Evolutionary conservation across 2,113 vertebrate species (phyloP).

Genomic region (Pimephales promelas): DNA sequence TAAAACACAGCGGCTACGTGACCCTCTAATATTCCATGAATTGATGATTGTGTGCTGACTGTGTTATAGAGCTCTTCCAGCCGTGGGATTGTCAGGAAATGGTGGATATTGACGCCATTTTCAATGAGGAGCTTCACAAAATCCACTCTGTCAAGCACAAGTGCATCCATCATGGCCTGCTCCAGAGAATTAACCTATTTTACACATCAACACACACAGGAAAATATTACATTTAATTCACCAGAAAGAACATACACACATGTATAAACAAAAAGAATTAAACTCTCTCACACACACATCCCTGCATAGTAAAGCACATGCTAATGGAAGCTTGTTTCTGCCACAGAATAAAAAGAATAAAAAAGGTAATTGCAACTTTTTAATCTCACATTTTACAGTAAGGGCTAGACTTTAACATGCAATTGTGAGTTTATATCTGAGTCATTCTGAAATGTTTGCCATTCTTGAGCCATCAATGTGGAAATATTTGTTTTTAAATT

Average conservation of each 20-base stretch:
- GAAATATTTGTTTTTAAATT: no score
- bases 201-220: conserved; percentile 20
- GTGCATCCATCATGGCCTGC: conserved; percentile 95
- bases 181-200: conserved; percentile 92
- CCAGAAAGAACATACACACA: neutral
- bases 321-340: no score
- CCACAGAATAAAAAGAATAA: no score
- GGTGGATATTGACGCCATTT: conserved; percentile 96
- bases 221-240: neutral
- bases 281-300: neutral
- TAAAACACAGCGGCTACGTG: neutral
- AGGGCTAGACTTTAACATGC: no score
- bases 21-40: neutral
- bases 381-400: no score
- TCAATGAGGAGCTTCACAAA: conserved; percentile 95
- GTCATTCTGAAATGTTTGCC: no score
- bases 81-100: conserved; percentile 93
- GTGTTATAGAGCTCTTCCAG: conserved; percentile 97
- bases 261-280: neutral
- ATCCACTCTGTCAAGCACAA: conserved; percentile 92
- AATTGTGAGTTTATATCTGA: no score
- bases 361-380: no score
- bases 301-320: neutral
- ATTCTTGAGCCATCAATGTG: no score
- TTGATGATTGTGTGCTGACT: conserved; percentile 67